Base-by-base conservation (phyloP, 2,888 invertebrate species). In the Standfussiana lucernea region DNA sequence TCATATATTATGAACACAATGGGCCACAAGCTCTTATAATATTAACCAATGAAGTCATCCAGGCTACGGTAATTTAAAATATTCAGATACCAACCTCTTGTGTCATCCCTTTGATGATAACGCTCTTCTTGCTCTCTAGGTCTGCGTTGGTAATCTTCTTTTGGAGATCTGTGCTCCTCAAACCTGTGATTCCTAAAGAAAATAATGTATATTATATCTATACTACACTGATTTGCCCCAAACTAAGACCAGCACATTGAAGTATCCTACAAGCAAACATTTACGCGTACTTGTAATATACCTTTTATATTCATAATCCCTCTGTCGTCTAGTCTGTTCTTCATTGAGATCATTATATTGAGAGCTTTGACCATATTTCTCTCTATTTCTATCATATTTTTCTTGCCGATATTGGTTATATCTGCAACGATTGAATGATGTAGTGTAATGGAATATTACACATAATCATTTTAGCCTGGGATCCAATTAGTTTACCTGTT, bases 261-360 rank as follows among this genome's bases (percentile, higher is more conserved):
- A 71, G 64, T 72, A 66, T 73, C 77, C 74, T 83, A 83, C 83
- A 83, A 85, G 82, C 83, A 77, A 73, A 80, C 80, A 80, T 76
- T 74, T 65, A 82, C 1, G 50, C 32, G 68, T 83, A 80, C 86
- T 84, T 75, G 35, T 69, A 74, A 74, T 79, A 86, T 94, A 95
- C 96, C 95, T 95, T 92, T 93, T 95, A 84, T 91, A 93, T 78
- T 94, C 93, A 88, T 92, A 94, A 90, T 93, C 92, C 87, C 90
- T 93, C 82, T 91, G 94, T 81, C 93, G 91, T 80, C 92, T 91
- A 83, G 83, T 89, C 88, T 92, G 92, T 47, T 93, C 93, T 85
- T 92, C 92, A 91, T 89, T 91, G 64, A 89, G 53, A 81, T 89
- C 86, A 92, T 86, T 89, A 85, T 90, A 92, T 79, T 93, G 90